These are phyloP conservation scores for Bhutanitis thaidina DNA, from an alignment of 2,888 invertebrate genomes.

Conservation along the genomic window DNA sequence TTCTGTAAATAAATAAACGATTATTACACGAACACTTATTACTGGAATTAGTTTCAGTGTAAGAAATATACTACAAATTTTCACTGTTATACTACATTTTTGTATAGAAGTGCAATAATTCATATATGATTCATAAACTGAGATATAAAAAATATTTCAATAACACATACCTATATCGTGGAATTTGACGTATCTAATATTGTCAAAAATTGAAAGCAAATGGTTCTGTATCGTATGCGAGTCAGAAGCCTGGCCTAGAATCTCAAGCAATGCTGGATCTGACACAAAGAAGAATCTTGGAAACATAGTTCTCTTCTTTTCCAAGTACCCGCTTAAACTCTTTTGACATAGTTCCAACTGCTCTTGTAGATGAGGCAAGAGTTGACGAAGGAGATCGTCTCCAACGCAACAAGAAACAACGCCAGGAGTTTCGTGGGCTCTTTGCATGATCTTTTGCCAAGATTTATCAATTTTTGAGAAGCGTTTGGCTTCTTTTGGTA, in stretches of 20 bases:
- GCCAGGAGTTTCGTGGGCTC: slow-evolving; percentile 97
- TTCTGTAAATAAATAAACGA: slow-evolving; percentile 67
- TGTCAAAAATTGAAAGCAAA: slow-evolving; percentile 96
- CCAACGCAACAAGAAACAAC: slow-evolving; percentile 98
- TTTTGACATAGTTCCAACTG: slow-evolving; percentile 98
- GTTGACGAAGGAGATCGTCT: slow-evolving; percentile 94
- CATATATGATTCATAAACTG: too few species aligned
- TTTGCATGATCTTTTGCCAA: slow-evolving; percentile 98
- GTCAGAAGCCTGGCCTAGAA: slow-evolving; percentile 95
- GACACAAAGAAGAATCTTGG: slow-evolving; percentile 97
- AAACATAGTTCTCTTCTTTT: slow-evolving; percentile 95
- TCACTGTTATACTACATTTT: too few species aligned
- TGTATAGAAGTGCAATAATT: too few species aligned
- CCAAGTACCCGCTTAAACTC: slow-evolving; percentile 95
- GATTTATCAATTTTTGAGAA: slow-evolving; percentile 98
- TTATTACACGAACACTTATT: neutral
- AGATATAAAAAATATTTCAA: too few species aligned
- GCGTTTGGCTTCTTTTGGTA: slow-evolving; percentile 95
- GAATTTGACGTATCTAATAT: slow-evolving; percentile 94
- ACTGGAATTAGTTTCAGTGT: neutral
- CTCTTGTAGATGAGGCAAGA: slow-evolving; percentile 96
- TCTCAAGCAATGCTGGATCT: slow-evolving; percentile 94
- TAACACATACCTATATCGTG: slow-evolving; percentile 86
- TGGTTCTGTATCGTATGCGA: slow-evolving; percentile 98
- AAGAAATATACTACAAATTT: neutral